phyloP scores from a whole-genome alignment of 1,140 invertebrate genomes.

The Condylostylus longicornis region DNA sequence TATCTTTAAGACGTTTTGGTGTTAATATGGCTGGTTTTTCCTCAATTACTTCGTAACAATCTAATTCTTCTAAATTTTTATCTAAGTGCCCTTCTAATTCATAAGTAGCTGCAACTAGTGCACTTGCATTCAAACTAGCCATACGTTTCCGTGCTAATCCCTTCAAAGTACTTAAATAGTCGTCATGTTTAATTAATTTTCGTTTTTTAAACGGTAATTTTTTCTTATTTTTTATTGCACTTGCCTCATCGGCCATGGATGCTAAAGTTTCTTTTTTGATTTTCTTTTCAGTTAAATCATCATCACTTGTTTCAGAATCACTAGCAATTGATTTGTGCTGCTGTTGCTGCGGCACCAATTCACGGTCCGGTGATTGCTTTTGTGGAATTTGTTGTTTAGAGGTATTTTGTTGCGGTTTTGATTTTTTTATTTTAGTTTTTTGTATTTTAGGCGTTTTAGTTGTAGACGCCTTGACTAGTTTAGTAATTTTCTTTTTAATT shows the following conservation, averaged over 20 bases:
- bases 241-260: background rate
- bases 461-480: conserved; percentile 11
- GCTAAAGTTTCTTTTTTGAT: conserved; percentile 1
- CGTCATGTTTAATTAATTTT: conserved; percentile 53
- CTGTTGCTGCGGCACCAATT: too few relatives aligned
- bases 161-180: conserved; percentile 74
- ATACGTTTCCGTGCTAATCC: conserved; percentile 79
- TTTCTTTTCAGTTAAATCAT: too few relatives aligned
- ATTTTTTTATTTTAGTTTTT: conserved; percentile 6
- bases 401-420: conserved; percentile 17
- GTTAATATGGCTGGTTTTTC: too few relatives aligned
- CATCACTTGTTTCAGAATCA: background rate
- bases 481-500: conserved; percentile 18
- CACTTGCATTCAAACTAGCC: conserved; percentile 83
- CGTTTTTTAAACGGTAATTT: conserved; percentile 46
- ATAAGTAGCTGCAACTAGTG: conserved; percentile 81
- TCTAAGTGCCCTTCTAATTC: conserved; percentile 46
- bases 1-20: too few relatives aligned
- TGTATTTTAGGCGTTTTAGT: conserved; percentile 6
- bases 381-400: background rate
- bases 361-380: too few relatives aligned
- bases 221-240: conserved; percentile 17
- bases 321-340: background rate
- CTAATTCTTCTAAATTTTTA: conserved; percentile 23
- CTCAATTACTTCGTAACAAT: too few relatives aligned